Conservation (phyloP, 1,140 invertebrate species). For the Drosophila guanche region DNA sequence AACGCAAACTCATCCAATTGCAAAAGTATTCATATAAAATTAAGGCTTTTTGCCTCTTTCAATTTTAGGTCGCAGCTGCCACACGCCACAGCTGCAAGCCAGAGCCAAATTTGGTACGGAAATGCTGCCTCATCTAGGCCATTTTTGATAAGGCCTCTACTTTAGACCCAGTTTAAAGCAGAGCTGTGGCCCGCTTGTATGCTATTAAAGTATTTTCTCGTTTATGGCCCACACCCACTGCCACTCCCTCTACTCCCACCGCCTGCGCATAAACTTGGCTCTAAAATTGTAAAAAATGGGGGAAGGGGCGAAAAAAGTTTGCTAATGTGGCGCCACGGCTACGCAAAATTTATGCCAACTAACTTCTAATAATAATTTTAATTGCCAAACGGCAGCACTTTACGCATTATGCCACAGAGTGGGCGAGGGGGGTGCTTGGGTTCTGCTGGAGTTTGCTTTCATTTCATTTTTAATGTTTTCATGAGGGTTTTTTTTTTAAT, state of each 20-base stretch:
- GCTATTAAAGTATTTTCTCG: constrained; percentile 8
- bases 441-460: constrained; percentile 11
- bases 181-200: neutral
- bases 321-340: constrained; percentile 64
- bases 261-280: constrained; percentile 38
- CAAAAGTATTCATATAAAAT: constrained; percentile 26
- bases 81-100: constrained; percentile 3
- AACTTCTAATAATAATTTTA: constrained; percentile 82
- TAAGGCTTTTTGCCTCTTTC: constrained; percentile 15
- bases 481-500: constrained; percentile 26
- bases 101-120: constrained; percentile 1
- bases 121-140: constrained; percentile 33
- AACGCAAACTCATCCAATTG: constrained; percentile 39
- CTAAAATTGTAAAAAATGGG: too few species aligned
- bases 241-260: constrained; percentile 3
- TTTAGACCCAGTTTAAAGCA: constrained; percentile 38
- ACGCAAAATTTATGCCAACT: constrained; percentile 72
- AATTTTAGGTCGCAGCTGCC: constrained; percentile 14
- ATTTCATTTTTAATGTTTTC: neutral
- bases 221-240: constrained; percentile 14
- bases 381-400: constrained; percentile 74
- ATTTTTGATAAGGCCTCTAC: constrained; percentile 31
- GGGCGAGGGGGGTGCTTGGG: neutral
- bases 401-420: constrained; percentile 32
- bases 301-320: constrained; percentile 52